Evolutionary conservation across 2,888 invertebrate genomes (phyloP), one percentile per base, ranked within the genome.

Genomic region (Auanema freiburgensis): DNA sequence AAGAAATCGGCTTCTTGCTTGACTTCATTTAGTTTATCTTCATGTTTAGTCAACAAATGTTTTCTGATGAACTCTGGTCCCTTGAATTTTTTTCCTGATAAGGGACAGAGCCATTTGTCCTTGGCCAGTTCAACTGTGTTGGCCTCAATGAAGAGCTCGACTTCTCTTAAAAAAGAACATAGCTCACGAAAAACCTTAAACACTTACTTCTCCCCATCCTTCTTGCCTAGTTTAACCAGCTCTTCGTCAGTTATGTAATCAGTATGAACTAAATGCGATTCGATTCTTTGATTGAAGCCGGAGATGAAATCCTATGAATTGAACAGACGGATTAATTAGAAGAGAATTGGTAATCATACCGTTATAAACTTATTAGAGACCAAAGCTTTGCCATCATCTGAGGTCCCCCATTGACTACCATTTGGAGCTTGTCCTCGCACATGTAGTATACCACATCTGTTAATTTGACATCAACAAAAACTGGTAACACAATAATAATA

Each of bases 21-120:
- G 1, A 96, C 96, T 86, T 97, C 96, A 44, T 96, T 93, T 50
- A 98, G 90, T 86, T 96, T 97, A 83, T 98, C 97, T 0, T 86
- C 90, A 83, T 98, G 97, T 84, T 98, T 98, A 85, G 96, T 96
- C 84, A 93, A 91, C 72, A 98, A 94, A 84, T 98, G 98, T 84
- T 98, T 99, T 66, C 93, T 89, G 40, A 98, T 95, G 85, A 96
- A 98, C 84, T 98, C 97, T 0, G 97, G 96, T 0, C 97, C 90
- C 60, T 97, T 98, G 86, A 98, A 98, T 85, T 98, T 98, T 85
- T 98, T 98, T 0, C 97, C 97, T 60, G 95, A 96, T 10, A 98
- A 86, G 0, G 98, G 98, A 85, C 98, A 98, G 73, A 98, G 85
- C 97, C 97, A 98, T 81, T 98, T 98, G 84, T 97, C 98, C 84